Base-by-base conservation (phyloP, 1,140 invertebrate species). In the Trachelipus rathkii region DNA sequence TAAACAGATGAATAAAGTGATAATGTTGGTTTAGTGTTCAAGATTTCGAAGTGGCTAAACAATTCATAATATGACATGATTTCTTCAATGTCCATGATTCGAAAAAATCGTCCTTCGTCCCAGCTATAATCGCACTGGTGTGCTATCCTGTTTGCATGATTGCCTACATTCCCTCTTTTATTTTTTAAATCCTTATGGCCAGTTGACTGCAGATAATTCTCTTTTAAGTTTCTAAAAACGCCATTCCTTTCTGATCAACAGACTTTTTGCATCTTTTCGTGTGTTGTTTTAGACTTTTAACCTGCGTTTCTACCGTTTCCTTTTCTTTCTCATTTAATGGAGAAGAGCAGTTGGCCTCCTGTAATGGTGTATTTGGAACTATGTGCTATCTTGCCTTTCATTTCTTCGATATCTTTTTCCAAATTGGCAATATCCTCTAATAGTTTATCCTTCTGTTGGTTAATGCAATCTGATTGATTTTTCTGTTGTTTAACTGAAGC, bases 271-370 rank as follows among this genome's bases (percentile, higher is more conserved):
- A 60, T 13, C 19, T 60, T 60, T 13, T 13, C 11, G 11, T 15
- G 19, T 15, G 50, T 60, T 60, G 2, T 19, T 60, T 60, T 1
- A 60, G 50, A 15, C 8, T 19, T 60, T 60, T 60, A 4, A 60
- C 11, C 8, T 60, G n/a, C 50, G 19, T 60, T 60, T 8, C 8
- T 8, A 60, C 2, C 11, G 50, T 60, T 8, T 60, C 50, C 8
- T 60, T 60, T 60, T 60, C 50, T 60, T 60, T 60, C 19, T 60
- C 50, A 60, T 60, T 60, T 60, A 15, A 60, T 15, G n/a, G 19
- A 60, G 50, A 13, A 15, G 50, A 13, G 50, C 50, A n/a, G 50
- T 60, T 60, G 8, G 2, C 50, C 19, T n/a, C 50, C 50, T 15
- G 50, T 60, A 13, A 60, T n/a, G n/a, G 19, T 13, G 50, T 60